These are phyloP conservation scores for Anhinga anhinga DNA, from an alignment of 2,113 vertebrate species.

Conservation along the genomic window DNA sequence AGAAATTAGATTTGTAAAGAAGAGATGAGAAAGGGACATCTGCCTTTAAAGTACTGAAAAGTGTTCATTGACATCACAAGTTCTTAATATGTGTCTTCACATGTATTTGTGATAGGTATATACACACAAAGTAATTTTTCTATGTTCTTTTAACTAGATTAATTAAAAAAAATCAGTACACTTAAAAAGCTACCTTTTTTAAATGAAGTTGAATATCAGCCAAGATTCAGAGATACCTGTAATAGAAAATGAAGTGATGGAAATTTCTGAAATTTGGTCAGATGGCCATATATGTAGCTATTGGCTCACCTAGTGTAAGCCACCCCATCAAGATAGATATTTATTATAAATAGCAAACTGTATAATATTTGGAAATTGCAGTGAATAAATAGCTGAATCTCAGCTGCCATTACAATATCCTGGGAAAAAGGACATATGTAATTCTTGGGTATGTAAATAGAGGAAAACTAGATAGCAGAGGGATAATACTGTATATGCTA, in stretches of 20 bases:
- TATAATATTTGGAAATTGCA: neutral
- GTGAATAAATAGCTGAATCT: neutral
- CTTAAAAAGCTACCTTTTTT: neutral
- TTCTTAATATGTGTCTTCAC: neutral
- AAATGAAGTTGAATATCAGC: neutral
- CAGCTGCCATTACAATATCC: neutral
- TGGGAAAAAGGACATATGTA: neutral
- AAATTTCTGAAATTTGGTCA: neutral
- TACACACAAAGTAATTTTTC: neutral
- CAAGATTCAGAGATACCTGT: neutral
- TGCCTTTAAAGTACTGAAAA: neutral
- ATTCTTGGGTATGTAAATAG: neutral
- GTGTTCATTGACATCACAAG: neutral
- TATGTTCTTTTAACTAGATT: neutral
- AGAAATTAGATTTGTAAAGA: neutral
- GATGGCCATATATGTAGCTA: neutral
- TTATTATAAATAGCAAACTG: neutral
- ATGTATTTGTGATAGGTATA: neutral
- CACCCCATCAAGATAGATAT: neutral
- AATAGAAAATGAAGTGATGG: neutral
- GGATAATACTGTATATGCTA: neutral
- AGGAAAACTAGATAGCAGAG: neutral
- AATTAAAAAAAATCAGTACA: neutral
- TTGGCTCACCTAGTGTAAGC: neutral
- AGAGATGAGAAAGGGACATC: neutral